Evolutionary conservation across 2,113 vertebrate species (phyloP).

Genomic region (Marmota flaviventris): DNA sequence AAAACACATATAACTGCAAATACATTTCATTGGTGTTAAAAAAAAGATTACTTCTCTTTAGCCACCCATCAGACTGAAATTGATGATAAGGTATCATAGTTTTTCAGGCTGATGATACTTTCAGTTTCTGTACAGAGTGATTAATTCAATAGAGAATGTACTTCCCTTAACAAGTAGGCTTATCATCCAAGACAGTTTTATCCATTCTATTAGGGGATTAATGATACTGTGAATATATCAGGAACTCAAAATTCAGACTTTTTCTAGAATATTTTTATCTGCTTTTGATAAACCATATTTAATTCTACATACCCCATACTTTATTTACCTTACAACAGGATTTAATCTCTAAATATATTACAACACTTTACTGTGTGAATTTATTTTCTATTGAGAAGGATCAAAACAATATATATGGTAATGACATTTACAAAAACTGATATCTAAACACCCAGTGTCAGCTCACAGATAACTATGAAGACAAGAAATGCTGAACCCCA

Average conservation of each 20-base stretch:
- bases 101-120: constrained; percentile 72
- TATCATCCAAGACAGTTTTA: constrained; percentile 79
- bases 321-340: constrained; percentile 70
- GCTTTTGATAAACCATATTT: constrained; percentile 72
- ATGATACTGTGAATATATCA: constrained; percentile 73
- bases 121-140: constrained; percentile 54
- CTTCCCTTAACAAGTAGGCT: constrained; percentile 77
- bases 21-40: background rate
- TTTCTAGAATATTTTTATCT: constrained; percentile 75
- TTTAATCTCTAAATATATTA: constrained; percentile 72
- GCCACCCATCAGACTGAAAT: constrained; percentile 58
- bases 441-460: constrained; percentile 52
- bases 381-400: constrained; percentile 81
- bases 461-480: constrained; percentile 43
- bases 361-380: constrained; percentile 63
- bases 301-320: constrained; percentile 61
- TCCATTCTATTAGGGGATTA: constrained; percentile 77
- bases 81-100: constrained; percentile 72
- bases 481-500: constrained; percentile 73
- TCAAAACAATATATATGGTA: constrained; percentile 81
- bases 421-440: constrained; percentile 65
- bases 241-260: constrained; percentile 61
- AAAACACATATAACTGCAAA: background rate
- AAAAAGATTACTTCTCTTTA: constrained; percentile 33
- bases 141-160: constrained; percentile 80